These are phyloP conservation scores for Pygocentrus nattereri DNA, from an alignment of 2,797 vertebrate genomes.

Conservation along the genomic window DNA sequence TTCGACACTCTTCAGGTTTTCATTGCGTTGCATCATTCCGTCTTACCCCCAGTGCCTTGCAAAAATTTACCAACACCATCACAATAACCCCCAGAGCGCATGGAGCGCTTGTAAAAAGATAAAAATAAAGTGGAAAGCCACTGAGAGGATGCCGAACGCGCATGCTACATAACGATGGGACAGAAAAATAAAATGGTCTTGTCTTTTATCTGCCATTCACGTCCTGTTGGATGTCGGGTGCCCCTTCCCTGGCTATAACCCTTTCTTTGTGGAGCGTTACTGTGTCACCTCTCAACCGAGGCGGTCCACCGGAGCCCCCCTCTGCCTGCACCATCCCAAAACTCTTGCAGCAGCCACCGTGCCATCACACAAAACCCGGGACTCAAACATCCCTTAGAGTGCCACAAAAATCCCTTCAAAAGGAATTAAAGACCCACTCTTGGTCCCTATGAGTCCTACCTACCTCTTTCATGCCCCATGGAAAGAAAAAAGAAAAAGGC, in stretches of 20 bases:
- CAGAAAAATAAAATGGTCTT: neutral
- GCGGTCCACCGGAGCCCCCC: neutral
- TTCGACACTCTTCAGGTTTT: conserved; percentile 44
- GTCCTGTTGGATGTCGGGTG: neutral
- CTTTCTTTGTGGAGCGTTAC: conserved; percentile 10
- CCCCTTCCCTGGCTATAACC: neutral
- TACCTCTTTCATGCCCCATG: neutral
- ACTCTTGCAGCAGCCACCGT: conserved; percentile 5
- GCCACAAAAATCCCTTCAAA: neutral
- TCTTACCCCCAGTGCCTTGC: conserved; percentile 35
- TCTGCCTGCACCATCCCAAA: conserved; percentile 11
- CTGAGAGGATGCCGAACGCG: conserved; percentile 11
- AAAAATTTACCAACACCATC: conserved; percentile 45
- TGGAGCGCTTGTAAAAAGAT: conserved; percentile 14
- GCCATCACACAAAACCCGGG: conserved; percentile 6
- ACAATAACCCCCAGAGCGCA: conserved; percentile 36
- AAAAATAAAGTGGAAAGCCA: conserved; percentile 34
- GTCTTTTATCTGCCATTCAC: conserved; percentile 14
- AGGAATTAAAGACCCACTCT: neutral
- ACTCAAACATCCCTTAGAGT: neutral
- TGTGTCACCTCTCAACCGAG: conserved; percentile 7
- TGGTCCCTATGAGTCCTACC: conserved; percentile 15
- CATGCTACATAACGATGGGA: conserved; percentile 16
- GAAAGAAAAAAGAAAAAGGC: conserved; percentile 10
- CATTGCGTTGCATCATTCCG: conserved; percentile 59